Evolutionary conservation across 2,797 vertebrate genomes (phyloP).

Genomic region (Sebastes paucispinis): DNA sequence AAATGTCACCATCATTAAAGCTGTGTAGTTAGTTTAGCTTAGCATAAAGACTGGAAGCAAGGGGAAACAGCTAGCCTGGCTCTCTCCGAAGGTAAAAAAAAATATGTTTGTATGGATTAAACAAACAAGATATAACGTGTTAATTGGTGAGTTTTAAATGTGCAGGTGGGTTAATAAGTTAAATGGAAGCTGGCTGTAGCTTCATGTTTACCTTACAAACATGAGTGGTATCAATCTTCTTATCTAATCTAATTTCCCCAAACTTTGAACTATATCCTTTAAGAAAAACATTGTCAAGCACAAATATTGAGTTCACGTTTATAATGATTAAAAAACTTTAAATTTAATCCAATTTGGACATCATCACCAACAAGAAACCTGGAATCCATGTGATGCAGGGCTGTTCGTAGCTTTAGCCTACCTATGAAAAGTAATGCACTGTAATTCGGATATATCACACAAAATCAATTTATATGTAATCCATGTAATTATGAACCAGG

Average conservation of each 20-base stretch:
- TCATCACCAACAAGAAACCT: neutral
- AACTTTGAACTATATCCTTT: neutral
- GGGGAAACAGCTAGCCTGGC: neutral
- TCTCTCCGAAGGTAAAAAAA: too few species aligned
- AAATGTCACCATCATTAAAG: neutral
- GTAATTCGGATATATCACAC: too few species aligned
- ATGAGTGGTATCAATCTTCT: neutral
- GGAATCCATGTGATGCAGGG: neutral
- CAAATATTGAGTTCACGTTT: neutral
- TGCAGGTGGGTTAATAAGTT: neutral
- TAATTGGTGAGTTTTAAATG: too few species aligned
- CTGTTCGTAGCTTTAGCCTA: neutral
- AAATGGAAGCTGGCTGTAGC: too few species aligned
- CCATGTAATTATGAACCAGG: too few species aligned
- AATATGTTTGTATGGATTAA: too few species aligned
- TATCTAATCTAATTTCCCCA: neutral
- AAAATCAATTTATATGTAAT: too few species aligned
- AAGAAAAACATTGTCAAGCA: neutral
- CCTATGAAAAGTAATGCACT: too few species aligned
- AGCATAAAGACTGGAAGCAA: neutral
- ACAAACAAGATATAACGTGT: too few species aligned
- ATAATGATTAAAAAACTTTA: neutral
- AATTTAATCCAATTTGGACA: neutral
- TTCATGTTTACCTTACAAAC: too few species aligned
- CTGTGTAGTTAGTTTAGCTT: neutral